A percentile compares a stretch with the other conserved stretches of the same genome.
These are phyloP conservation scores for Sipha flava DNA, from an alignment of 1,140 invertebrate species.

Conservation along the genomic window DNA sequence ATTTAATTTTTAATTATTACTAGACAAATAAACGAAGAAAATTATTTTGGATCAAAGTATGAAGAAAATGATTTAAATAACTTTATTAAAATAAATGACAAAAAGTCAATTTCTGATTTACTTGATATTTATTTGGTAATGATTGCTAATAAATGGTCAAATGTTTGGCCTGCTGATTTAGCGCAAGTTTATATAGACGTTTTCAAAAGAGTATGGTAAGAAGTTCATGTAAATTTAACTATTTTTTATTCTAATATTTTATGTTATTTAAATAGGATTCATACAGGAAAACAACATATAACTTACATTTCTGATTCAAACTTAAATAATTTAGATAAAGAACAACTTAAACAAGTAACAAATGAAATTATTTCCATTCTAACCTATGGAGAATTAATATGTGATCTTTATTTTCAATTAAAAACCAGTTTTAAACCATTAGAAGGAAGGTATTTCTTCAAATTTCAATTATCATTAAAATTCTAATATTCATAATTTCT, in stretches of 20 bases:
- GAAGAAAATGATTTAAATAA: conserved; percentile 56
- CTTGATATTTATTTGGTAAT: conserved; percentile 1
- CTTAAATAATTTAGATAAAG: background rate
- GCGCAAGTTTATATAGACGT: conserved; percentile 21
- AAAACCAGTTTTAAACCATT: background rate
- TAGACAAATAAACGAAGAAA: conserved; percentile 38
- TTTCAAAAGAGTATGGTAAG: conserved; percentile 31
- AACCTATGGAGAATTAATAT: conserved; percentile 9
- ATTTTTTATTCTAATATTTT: background rate
- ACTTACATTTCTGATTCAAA: background rate
- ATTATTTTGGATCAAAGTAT: conserved; percentile 56
- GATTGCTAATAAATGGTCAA: conserved; percentile 25
- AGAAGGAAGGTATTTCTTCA: conserved; percentile 9
- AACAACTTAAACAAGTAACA: background rate
- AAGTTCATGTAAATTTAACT: background rate
- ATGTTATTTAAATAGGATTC: conserved; percentile 1
- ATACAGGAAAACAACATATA: conserved; percentile 13
- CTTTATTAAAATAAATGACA: conserved; percentile 50
- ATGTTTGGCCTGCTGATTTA: conserved; percentile 27
- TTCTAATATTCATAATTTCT: background rate
- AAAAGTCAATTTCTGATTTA: conserved; percentile 27
- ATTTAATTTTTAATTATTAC: background rate
- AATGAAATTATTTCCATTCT: background rate
- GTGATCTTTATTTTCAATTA: conserved; percentile 14
- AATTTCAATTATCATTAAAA: background rate